Evolutionary conservation across 2,888 invertebrate species (phyloP), one percentile per base, ranked within the genome.

Genomic region (Alloplasta piceator): DNA sequence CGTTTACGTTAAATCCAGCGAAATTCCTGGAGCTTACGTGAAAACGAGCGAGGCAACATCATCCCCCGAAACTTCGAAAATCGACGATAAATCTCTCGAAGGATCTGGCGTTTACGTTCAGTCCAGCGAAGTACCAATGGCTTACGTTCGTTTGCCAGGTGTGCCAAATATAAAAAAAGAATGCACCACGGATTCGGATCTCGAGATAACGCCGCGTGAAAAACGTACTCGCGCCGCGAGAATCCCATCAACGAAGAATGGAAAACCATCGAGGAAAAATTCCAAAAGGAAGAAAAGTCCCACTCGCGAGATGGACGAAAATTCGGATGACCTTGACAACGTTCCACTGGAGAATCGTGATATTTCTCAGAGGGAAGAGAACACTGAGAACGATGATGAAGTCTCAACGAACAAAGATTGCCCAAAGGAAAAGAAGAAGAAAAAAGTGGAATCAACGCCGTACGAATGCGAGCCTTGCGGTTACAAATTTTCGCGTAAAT

Each of bases 401-500:
- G 14, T 52, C 5, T 7, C 46, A 3, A 1, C 14, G 43, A 38
- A 6, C 7, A 14, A 41, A 14, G 52, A 14, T 9, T 12, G 3
- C 38, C 14, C 52, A 14, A 52, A 14, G 14, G 52, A 52, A 5
- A 52, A 52, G 12, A 14, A 14, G 14, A 52, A 12, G 6, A 52
- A 52, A 7, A 52, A 52, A 14, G 6, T 6, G 14, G 52, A 52
- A 16, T 52, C 52, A 1, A 38, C 48, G 46, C 10, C 41, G 6
- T 76, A 43, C 71, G 74, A 70, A 48, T 82, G 82, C 39, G 9
- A 70, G 5, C 26, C 74, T 6, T 82, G 82, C 61, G 43, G 68
- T 38, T 71, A 78, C 60, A 74, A 66, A 46, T 78, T 75, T 55
- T 74, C 74, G 7, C 74, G 78, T 2, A 82, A 73, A 38, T 77